phyloP scores from a whole-genome alignment of 2,888 invertebrate genomes.

The Chaetogeoica ovagalla region DNA sequence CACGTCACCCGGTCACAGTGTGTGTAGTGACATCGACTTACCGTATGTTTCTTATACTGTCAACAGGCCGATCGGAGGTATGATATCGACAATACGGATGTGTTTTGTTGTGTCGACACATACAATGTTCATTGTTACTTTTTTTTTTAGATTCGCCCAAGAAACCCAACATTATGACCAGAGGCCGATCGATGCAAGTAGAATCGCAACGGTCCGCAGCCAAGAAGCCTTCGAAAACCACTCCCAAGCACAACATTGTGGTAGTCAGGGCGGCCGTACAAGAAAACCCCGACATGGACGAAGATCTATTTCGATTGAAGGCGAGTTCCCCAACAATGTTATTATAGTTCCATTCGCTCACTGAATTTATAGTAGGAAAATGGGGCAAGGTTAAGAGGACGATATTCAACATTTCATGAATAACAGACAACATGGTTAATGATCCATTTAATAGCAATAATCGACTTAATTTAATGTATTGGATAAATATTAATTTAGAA shows the following conservation, averaged over 20 bases:
- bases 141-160: conserved; percentile 73
- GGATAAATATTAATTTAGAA: too few species aligned
- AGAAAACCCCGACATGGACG: conserved; percentile 71
- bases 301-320: conserved; percentile 72
- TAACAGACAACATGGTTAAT: background rate
- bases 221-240: conserved; percentile 57
- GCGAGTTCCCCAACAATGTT: conserved; percentile 59
- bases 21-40: conserved; percentile 85
- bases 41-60: conserved; percentile 91
- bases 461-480: too few species aligned
- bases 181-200: conserved; percentile 58
- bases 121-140: too few species aligned
- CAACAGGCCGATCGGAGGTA: conserved; percentile 83
- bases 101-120: too few species aligned
- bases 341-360: too few species aligned
- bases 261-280: conserved; percentile 72
- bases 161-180: conserved; percentile 65
- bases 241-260: conserved; percentile 73
- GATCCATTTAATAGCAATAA: background rate
- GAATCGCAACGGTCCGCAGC: conserved; percentile 56
- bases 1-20: conserved; percentile 82
- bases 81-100: background rate
- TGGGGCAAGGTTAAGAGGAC: too few species aligned
- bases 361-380: too few species aligned
- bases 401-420: too few species aligned